phyloP scores from a whole-genome alignment of 2,888 invertebrate species.

The Amiota minor region DNA sequence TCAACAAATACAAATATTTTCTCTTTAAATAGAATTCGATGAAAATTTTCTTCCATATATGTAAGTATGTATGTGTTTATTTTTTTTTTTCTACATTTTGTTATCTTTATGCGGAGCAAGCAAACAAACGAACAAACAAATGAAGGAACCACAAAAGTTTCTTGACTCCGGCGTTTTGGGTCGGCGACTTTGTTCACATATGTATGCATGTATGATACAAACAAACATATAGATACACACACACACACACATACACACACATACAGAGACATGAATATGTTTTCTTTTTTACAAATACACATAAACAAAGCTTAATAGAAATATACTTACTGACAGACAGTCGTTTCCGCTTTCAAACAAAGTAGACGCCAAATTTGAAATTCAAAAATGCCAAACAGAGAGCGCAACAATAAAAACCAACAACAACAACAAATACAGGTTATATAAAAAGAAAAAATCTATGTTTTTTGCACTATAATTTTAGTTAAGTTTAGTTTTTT shows the following conservation, averaged over 20 bases:
- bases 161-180: constrained; percentile 61
- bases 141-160: constrained; percentile 52
- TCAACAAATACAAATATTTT: constrained; percentile 11
- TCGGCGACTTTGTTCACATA: constrained; percentile 45
- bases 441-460: background rate
- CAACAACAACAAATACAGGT: constrained; percentile 22
- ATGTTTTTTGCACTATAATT: background rate
- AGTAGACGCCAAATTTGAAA: constrained; percentile 68
- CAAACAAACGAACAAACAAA: constrained; percentile 7
- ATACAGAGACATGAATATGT: constrained; percentile 1
- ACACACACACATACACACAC: constrained; percentile 4
- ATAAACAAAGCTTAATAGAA: constrained; percentile 48
- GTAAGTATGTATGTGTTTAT: background rate
- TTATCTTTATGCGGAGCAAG: background rate
- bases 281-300: constrained; percentile 26
- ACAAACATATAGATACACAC: background rate
- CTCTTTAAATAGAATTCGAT: constrained; percentile 6
- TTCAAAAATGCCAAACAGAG: constrained; percentile 54
- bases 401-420: constrained; percentile 31
- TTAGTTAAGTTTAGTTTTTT: background rate
- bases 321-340: constrained; percentile 65
- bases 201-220: background rate
- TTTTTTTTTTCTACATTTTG: background rate
- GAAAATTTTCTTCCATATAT: background rate
- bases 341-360: constrained; percentile 67